These are phyloP conservation scores for Corbicula japonica DNA, from an alignment of 2,888 invertebrate species.

Conservation along the genomic window DNA sequence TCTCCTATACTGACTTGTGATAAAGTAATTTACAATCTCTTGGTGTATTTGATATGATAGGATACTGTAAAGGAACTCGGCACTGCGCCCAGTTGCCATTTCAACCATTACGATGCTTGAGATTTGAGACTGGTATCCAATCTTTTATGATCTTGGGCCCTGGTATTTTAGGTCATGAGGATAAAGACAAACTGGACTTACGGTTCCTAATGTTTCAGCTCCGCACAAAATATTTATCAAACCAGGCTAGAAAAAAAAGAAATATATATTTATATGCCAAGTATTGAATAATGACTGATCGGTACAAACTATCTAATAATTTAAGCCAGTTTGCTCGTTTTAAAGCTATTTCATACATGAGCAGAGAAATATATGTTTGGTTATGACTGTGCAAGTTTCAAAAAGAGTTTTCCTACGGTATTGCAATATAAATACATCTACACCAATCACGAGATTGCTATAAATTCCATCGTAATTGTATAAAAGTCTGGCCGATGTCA, in stretches of 20 bases:
- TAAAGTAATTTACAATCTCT: too few species aligned
- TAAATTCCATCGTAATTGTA: too few species aligned
- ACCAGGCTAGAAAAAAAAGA: slow-evolving; percentile 70
- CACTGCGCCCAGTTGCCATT: neutral
- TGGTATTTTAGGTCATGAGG: neutral
- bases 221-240: slow-evolving; percentile 79
- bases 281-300: neutral
- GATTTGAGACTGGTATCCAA: neutral
- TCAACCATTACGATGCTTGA: neutral
- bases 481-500: too few species aligned
- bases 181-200: slow-evolving; percentile 39
- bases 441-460: too few species aligned
- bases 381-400: too few species aligned
- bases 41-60: too few species aligned
- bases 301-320: neutral
- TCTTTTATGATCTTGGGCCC: neutral
- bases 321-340: neutral
- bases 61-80: neutral
- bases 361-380: neutral
- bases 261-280: neutral
- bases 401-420: too few species aligned
- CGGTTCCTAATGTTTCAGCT: slow-evolving; percentile 65
- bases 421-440: too few species aligned
- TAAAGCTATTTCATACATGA: neutral
- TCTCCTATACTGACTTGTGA: too few species aligned